Evolutionary conservation across 30 jellyfish, hydroid and myxozoan genomes (phyloP), one percentile per base, ranked within the genome.

Genomic region (Aurelia sp.): DNA sequence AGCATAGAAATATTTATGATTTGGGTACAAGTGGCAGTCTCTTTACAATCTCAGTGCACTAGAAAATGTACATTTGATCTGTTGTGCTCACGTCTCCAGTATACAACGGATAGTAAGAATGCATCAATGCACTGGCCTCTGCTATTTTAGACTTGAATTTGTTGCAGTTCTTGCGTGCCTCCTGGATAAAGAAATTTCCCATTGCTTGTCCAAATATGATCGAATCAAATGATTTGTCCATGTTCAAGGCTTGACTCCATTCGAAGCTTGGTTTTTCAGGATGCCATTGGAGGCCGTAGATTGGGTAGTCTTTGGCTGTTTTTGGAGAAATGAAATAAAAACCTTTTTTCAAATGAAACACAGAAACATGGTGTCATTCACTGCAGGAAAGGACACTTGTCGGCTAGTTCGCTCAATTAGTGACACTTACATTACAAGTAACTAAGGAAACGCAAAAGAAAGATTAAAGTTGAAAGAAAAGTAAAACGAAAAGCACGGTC

Each of bases 211-310:
- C 65, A 48, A 80, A 64, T 70, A 27, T 77, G 27, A 88, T 67
- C 13, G 92, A 80, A 27, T 72, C 92, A 5, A 62, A 62, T 10
- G 97, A 67, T 72, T 81, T 92, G 74, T 80, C 67, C 75, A 88
- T 79, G 74, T 70, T 80, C 67, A 75, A 73, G 24, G 30, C 52
- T 21, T 72, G 41, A 33, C 74, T 40, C 97, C 97, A 88, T 63
- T 88, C 97, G 72, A 53, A 88, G 74, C 81, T 64, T 57, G 78
- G 82, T 57, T 88, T 88, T 68, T 88, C 97, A 18, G 97, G 97
- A 51, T 88, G 97, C 89, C 88, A 88, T 63, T 88, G 97, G 9
- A 75, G 77, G 13, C 97, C 97, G 57, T 24, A 88, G 27, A 88
- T 77, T 31, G 97, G 97, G 65, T 88, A 88, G 59, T 81, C 48